Evolutionary conservation across 2,113 vertebrate genomes (phyloP).

Genomic region (Corydoras sp.): DNA sequence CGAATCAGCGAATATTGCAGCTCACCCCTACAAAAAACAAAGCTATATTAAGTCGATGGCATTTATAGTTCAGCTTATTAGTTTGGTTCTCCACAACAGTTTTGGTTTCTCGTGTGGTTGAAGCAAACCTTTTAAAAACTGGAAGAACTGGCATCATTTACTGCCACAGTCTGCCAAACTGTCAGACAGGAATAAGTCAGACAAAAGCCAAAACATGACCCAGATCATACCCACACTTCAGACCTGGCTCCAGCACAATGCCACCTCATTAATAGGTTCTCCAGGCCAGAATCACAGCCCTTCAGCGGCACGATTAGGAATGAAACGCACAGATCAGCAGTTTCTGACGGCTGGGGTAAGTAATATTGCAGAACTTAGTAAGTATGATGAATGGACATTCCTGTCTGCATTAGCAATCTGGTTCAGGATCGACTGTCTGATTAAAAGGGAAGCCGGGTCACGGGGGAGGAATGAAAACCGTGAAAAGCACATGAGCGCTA

Average conservation of each 20-base stretch:
- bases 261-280: conserved; percentile 24
- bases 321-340: background rate
- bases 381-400: too few relatives aligned
- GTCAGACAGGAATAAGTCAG: conserved; percentile 48
- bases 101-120: too few relatives aligned
- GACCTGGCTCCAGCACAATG: conserved; percentile 30
- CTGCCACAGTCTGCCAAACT: conserved; percentile 37
- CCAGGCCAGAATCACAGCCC: conserved; percentile 14
- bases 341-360: conserved; percentile 2
- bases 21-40: too few relatives aligned
- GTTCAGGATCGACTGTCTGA: conserved; percentile 1
- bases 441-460: too few relatives aligned
- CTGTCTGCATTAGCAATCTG: conserved; percentile 12
- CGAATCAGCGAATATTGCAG: too few relatives aligned
- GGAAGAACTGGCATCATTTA: conserved; percentile 28
- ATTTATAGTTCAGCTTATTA: too few relatives aligned
- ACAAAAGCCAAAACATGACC: conserved; percentile 44
- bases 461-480: too few relatives aligned
- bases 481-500: too few relatives aligned
- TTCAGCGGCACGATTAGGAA: background rate
- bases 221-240: conserved; percentile 41
- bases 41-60: too few relatives aligned
- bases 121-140: too few relatives aligned
- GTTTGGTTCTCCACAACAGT: too few relatives aligned
- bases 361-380: conserved; percentile 35